Base-by-base conservation (phyloP, 2,113 vertebrate genomes). In the Osmerus mordax region DNA sequence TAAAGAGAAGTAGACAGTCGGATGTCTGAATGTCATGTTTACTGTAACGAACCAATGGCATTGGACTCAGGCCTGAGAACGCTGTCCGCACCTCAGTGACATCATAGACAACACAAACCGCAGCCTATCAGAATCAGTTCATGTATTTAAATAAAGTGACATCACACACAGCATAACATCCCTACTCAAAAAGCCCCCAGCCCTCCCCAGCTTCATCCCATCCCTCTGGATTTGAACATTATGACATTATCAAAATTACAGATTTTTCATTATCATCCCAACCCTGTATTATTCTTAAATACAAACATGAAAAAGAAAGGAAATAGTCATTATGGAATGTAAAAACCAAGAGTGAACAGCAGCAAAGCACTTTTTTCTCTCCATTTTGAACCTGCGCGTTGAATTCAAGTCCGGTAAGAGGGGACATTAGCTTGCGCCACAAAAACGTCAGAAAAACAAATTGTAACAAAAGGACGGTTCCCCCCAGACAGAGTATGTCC, bases 241-340 rank as follows among this genome's bases (percentile, higher is more conserved):
- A 67, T 67, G 65, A 83, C 71, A 84, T 23, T 77, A 58, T 75
- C 86, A 84, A 91, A 92, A 88, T 78, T 80, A 92, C 91, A 90
- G 77, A 83, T 90, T 66, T 69, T 29, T 47, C 41, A 60, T 72
- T 90, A 89, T 87, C 91, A 89, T 89, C 91, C 92, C 91, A 92
- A 91, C 91, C 90, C 92, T 86, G 73, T 71, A 62, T 71, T 54
- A 61, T 65, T 72, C 54, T 71, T 76, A 72, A 73, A 72, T 78
- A 89, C 78, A 86, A 92, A 93, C 89, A 80, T 90, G 87, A 81
- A 77, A 86, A 86, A 87, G 83, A 86, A 88, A 86, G 84, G 18
- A 55, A 73, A 28, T 65, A 36, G 71, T 69, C 58, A 86, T 72
- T 82, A 87, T 85, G 83, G 90, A 89, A 92, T 86, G 90, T 91